Evolutionary conservation across 2,113 vertebrate species (phyloP).

Genomic region (Leiothrix lutea): DNA sequence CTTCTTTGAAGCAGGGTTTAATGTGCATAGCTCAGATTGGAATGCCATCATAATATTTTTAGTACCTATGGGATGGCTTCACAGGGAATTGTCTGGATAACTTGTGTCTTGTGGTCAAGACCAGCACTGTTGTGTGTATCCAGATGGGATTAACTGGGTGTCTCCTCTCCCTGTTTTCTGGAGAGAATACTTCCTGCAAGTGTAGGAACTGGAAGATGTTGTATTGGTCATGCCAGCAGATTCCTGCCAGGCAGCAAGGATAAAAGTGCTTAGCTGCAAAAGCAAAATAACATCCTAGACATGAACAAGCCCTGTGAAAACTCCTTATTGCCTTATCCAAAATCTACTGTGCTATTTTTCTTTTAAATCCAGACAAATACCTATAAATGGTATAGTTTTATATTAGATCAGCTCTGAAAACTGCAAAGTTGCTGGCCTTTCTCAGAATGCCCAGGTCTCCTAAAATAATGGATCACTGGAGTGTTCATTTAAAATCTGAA

Average conservation of each 20-base stretch:
- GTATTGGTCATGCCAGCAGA: background rate
- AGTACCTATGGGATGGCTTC: background rate
- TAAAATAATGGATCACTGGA: background rate
- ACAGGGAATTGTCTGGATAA: background rate
- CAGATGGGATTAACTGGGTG: background rate
- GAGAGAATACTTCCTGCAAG: background rate
- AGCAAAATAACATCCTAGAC: accelerated
- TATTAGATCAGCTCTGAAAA: background rate
- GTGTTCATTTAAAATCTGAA: background rate
- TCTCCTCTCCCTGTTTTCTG: background rate
- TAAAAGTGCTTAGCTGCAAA: background rate
- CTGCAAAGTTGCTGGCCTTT: background rate
- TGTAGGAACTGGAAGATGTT: background rate
- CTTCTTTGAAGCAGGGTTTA: background rate
- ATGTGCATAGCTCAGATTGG: background rate
- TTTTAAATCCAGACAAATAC: background rate
- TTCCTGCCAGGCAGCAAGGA: background rate
- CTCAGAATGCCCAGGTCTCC: background rate
- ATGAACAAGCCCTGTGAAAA: background rate
- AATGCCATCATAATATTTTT: background rate
- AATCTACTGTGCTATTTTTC: background rate
- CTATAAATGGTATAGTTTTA: background rate
- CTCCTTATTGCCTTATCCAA: background rate
- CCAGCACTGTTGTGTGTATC: background rate
- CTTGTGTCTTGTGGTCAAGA: background rate